phyloP scores from a whole-genome alignment of 2,888 invertebrate genomes.

The Lasioglossum morio region DNA sequence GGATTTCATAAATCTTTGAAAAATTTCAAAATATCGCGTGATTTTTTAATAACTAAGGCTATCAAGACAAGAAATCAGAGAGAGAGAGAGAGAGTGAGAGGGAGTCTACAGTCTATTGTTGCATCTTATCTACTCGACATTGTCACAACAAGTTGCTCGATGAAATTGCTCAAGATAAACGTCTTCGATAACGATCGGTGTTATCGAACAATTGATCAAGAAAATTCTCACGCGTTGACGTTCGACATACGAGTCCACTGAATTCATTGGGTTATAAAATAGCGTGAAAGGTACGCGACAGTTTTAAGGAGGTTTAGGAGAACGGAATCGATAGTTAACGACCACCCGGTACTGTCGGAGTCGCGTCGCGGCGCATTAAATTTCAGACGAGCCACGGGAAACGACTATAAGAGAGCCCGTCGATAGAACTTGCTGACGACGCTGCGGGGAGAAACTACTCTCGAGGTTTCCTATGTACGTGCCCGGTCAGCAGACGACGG shows the following conservation, averaged over 20 bases:
- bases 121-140: neutral
- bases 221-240: neutral
- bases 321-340: neutral
- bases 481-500: slow-evolving; percentile 60
- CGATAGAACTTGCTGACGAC: slow-evolving; percentile 62
- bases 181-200: neutral
- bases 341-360: slow-evolving; percentile 17
- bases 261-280: neutral
- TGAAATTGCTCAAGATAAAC: neutral
- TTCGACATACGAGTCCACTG: too few relatives aligned
- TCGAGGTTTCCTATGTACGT: slow-evolving; percentile 62
- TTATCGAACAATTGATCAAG: neutral
- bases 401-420: slow-evolving; percentile 48
- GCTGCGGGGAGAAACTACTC: slow-evolving; percentile 61
- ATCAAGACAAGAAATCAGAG: neutral
- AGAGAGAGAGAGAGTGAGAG: too few relatives aligned
- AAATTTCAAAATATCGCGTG: too few relatives aligned
- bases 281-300: neutral
- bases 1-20: neutral
- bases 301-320: neutral
- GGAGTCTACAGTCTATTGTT: neutral
- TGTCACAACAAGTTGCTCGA: neutral
- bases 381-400: slow-evolving; percentile 50
- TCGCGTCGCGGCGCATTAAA: slow-evolving; percentile 41
- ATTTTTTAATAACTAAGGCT: too few relatives aligned